phyloP scores from a whole-genome alignment of 2,113 vertebrate genomes.

The Tachycineta bicolor region DNA sequence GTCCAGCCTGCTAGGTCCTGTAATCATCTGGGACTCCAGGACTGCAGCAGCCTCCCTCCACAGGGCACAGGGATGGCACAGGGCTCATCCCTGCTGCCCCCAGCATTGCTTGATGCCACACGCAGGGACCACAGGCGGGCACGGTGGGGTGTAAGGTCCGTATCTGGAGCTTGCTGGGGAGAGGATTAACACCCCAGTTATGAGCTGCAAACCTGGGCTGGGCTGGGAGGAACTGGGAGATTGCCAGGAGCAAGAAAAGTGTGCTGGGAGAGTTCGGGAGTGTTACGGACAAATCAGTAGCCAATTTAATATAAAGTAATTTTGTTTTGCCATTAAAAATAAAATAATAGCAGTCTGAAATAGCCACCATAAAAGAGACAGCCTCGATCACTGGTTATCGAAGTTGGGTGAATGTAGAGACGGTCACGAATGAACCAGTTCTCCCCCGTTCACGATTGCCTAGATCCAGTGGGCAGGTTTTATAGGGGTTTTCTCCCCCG shows the following conservation, averaged over 20 bases:
- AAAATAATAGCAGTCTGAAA: too few species aligned
- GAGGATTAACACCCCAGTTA: neutral
- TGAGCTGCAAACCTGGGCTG: neutral
- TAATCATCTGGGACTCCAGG: neutral
- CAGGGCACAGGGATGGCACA: neutral
- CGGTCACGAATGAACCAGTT: too few species aligned
- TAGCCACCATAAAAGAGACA: too few species aligned
- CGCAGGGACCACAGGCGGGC: neutral
- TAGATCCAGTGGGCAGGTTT: too few species aligned
- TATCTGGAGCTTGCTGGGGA: neutral
- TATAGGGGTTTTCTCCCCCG: too few species aligned
- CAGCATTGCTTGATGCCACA: neutral
- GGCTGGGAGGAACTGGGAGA: neutral
- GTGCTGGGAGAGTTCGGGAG: neutral
- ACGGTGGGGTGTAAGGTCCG: accelerated
- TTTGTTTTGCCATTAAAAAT: too few species aligned
- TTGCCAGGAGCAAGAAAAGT: neutral
- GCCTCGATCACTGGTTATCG: too few species aligned
- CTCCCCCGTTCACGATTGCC: too few species aligned
- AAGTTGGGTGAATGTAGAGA: too few species aligned
- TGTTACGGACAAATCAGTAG: too few species aligned
- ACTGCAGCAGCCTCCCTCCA: neutral
- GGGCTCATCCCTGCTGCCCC: neutral
- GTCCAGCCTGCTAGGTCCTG: neutral
- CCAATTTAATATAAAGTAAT: too few species aligned